Percentiles rank a stretch among this genome's conserved stretches.
Conservation (phyloP, 2,888 invertebrate genomes). For the Octodonta nipae region DNA sequence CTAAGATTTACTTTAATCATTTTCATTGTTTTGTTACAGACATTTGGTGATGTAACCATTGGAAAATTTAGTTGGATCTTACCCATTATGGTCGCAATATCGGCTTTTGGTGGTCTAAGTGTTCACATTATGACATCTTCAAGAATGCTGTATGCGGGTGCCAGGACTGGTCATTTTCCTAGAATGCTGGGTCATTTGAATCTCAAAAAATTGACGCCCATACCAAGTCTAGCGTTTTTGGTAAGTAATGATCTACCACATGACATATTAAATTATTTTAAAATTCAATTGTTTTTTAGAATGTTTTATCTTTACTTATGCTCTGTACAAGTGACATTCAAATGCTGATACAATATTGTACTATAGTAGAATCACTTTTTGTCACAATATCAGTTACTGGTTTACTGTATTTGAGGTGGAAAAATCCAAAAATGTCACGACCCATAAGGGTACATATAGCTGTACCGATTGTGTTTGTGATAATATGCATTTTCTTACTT, state of each 20-base stretch:
- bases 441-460: conserved; percentile 62
- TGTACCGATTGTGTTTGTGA: conserved; percentile 64
- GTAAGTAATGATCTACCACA: conserved; percentile 39
- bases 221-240: conserved; percentile 70
- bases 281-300: conserved; percentile 42
- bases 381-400: conserved; percentile 77
- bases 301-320: conserved; percentile 71
- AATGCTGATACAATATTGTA: conserved; percentile 78
- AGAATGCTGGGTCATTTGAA: conserved; percentile 66
- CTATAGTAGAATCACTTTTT: conserved; percentile 85
- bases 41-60: conserved; percentile 66
- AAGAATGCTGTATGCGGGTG: conserved; percentile 82
- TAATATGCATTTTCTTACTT: conserved; percentile 63
- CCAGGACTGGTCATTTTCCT: conserved; percentile 79
- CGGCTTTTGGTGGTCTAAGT: conserved; percentile 83
- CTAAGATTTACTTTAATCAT: conserved; percentile 6
- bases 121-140: conserved; percentile 94
- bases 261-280: neutral
- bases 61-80: conserved; percentile 67
- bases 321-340: conserved; percentile 72
- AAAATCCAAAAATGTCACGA: conserved; percentile 59
- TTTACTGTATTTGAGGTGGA: conserved; percentile 70
- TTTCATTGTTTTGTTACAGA: conserved; percentile 42
- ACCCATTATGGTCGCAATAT: conserved; percentile 83
- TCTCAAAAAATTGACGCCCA: conserved; percentile 59